Percentiles rank a stretch among this genome's conserved stretches.
Conservation (phyloP, 2,797 vertebrate genomes). For the Psittacula echo region DNA sequence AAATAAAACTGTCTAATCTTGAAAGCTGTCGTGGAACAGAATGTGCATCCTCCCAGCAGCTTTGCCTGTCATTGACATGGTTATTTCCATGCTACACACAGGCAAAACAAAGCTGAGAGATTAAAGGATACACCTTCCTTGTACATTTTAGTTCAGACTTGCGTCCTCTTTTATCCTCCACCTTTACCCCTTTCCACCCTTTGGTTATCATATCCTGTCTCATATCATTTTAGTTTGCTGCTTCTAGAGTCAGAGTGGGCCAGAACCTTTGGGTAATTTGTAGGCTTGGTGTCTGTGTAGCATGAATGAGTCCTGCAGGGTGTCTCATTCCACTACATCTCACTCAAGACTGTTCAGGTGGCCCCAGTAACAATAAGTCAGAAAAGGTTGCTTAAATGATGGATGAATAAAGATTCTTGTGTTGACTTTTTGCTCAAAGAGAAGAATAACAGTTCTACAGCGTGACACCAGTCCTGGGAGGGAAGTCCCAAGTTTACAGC, state of each 20-base stretch:
- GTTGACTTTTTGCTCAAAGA: background rate
- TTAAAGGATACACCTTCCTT: background rate
- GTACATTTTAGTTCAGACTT: background rate
- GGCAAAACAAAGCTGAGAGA: constrained; percentile 12
- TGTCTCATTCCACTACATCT: background rate
- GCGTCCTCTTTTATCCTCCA: background rate
- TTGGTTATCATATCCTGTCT: background rate
- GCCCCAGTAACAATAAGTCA: background rate
- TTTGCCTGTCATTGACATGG: background rate
- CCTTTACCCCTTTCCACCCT: background rate
- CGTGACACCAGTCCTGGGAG: background rate
- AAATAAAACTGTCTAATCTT: constrained; percentile 10
- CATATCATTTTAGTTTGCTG: background rate
- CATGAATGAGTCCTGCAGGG: background rate
- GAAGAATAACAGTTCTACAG: background rate
- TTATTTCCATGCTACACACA: background rate
- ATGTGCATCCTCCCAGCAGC: background rate
- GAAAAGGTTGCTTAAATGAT: background rate
- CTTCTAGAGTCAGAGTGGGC: background rate
- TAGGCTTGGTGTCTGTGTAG: background rate
- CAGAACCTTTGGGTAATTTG: background rate
- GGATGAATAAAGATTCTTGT: background rate
- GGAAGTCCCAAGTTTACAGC: background rate
- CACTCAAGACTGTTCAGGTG: background rate
- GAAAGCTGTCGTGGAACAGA: constrained; percentile 18